Evolutionary conservation across 2,113 vertebrate species (phyloP), one percentile per base, ranked within the genome.

Genomic region (Onychostoma macrolepis): DNA sequence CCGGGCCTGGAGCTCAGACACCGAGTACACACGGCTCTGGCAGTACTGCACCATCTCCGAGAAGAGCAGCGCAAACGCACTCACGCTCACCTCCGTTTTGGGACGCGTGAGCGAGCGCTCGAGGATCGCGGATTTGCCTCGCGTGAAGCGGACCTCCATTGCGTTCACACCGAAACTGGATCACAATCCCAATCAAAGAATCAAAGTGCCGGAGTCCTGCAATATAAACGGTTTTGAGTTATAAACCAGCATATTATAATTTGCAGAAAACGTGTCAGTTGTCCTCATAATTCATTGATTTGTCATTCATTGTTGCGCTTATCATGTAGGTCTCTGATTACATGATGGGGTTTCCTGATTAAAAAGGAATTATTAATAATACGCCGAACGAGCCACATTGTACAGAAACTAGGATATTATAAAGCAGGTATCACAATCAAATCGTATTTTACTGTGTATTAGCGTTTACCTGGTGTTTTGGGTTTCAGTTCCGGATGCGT

Each of bases 31-130:
- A 0, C 97, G 96, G 91, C 96, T 96, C 95, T 99, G 97, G 83
- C 97, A 98, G 93, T 99, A 98, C 94, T 99, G 97, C 1, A 99
- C 97, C 92, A 98, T 96, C 94, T 99, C 97, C 0, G 97, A 98
- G 94, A 98, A 99, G 9, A 99, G 96, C 21, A 99, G 93, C 0
- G 97, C 96, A 33, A 99, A 99, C 13, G 96, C 96, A 15, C 97
- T 97, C 69, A 98, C 93, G 88, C 95, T 96, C 33, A 99, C 97
- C 84, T 99, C 97, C 0, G 95, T 96, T 91, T 97, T 97, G 0
- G 97, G 96, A 11, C 97, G 94, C 3, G 94, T 95, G 77, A 98
- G 92, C 0, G 96, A 95, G 0, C 97, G 96, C 91, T 99, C 97
- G 89, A 99, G 91, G 65, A 98, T 95, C 1, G 91, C 95, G 0